Base-by-base conservation (phyloP, 2,797 vertebrate species). In the Sphenopsis melanotis region DNA sequence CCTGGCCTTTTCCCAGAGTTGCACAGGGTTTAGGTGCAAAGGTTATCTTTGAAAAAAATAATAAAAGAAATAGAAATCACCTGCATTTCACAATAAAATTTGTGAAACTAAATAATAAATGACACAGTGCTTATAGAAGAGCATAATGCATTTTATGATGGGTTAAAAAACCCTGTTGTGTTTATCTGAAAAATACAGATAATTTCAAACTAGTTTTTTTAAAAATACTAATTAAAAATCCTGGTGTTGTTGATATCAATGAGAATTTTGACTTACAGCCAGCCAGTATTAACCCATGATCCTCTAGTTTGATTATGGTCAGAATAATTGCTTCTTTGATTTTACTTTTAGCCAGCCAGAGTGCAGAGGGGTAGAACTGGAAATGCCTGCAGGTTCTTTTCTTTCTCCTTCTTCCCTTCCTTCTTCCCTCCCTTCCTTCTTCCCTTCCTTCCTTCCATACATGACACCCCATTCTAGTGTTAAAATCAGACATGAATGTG, bases 401-500 rank as follows among this genome's bases (percentile, higher is more conserved):
- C 64, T 57, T 78, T 19, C 9, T 72, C 52, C 29, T 46, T 6
- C 24, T 17, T 22, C 13, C 21, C 11, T 20, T 15, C 37, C 14
- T 24, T 34, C 30, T 10, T 59, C 5, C 32, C 21, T 55, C 8
- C 23, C 55, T 56, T 55, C n/a, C 14, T 49, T 12, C 55, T 20
- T 27, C 12, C 4, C 26, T 24, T 32, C 49, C 8, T 20, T 29
- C 23, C 42, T 89, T 52, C 70, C 60, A 74, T 70, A 91, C 94
- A 90, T 17, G 61, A 81, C 78, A 72, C 90, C 66, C 83, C 74
- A 42, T 57, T 84, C 89, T 88, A 80, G 90, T 74, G 88, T 88
- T 92, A 89, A 93, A 94, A 72, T 90, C 81, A 64, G 87, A 80
- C 78, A 74, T 90, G 94, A 95, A 95, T 94, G 87, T 97, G 94